Conservation (phyloP, 2,113 vertebrate species). For the Dromaius novaehollandiae region DNA sequence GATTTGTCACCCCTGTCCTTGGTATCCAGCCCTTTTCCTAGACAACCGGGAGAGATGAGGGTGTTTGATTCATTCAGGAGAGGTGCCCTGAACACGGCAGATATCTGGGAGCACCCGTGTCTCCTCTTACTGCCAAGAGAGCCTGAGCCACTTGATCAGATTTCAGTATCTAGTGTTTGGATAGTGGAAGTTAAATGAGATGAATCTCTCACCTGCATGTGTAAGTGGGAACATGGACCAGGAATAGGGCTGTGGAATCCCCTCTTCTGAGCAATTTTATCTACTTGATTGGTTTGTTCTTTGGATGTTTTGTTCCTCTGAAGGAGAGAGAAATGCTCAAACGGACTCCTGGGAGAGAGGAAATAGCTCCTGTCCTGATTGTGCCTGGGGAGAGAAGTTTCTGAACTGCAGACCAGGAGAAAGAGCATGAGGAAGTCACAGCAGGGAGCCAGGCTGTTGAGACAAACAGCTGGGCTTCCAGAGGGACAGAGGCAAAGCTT, state of each 20-base stretch:
- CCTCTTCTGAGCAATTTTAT: background rate
- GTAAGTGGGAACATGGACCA: accelerated
- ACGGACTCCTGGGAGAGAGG: background rate
- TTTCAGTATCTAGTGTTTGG: background rate
- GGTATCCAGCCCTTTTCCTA: background rate
- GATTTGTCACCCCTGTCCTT: background rate
- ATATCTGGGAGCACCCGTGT: background rate
- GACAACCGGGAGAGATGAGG: background rate
- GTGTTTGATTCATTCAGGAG: background rate
- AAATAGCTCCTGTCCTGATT: background rate
- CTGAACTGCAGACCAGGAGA: background rate
- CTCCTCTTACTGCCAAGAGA: background rate
- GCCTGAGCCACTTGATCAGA: background rate
- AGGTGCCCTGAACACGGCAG: background rate
- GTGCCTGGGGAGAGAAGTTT: background rate
- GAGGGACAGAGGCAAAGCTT: background rate
- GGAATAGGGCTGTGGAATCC: background rate
- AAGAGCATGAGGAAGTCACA: background rate
- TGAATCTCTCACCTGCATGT: background rate
- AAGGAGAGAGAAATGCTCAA: background rate
- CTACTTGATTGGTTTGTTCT: background rate
- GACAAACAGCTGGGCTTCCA: background rate
- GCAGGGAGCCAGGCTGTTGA: background rate
- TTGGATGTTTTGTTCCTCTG: background rate
- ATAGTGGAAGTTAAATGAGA: background rate